phyloP scores from a whole-genome alignment of 1,140 invertebrate species.

The Drosophila guanche region DNA sequence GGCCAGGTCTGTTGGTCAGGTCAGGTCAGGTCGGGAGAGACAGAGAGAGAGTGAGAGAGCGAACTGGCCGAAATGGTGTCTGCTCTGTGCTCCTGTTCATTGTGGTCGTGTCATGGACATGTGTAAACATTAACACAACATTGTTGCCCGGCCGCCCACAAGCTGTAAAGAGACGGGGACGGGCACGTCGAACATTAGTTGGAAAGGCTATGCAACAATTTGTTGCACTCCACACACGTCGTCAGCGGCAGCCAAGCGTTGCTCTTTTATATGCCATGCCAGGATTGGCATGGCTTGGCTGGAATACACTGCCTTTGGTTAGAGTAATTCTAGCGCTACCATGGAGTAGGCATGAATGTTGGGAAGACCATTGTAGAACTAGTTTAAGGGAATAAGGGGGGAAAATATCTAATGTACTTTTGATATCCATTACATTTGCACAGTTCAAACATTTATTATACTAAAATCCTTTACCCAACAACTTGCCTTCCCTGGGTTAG shows the following conservation, averaged over 20 bases:
- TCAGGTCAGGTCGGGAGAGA: background rate
- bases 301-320: background rate
- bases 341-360: background rate
- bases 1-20: constrained; percentile 1
- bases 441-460: too few species aligned
- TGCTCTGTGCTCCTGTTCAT: constrained; percentile 67
- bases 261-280: constrained; percentile 49
- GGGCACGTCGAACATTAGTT: constrained; percentile 48
- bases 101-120: constrained; percentile 74
- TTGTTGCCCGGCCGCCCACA: constrained; percentile 44
- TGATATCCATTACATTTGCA: too few species aligned
- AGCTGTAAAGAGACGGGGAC: constrained; percentile 8
- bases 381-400: background rate
- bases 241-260: constrained; percentile 29
- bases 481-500: background rate
- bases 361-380: background rate
- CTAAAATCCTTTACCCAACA: too few species aligned
- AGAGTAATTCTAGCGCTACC: background rate
- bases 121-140: constrained; percentile 78
- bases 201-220: constrained; percentile 67
- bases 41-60: background rate
- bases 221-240: constrained; percentile 56
- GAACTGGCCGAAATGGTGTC: constrained; percentile 37
- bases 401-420: too few species aligned
- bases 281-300: background rate